These are phyloP conservation scores for Amphipyra tragopoginis DNA, from an alignment of 2,888 invertebrate genomes.

Conservation along the genomic window DNA sequence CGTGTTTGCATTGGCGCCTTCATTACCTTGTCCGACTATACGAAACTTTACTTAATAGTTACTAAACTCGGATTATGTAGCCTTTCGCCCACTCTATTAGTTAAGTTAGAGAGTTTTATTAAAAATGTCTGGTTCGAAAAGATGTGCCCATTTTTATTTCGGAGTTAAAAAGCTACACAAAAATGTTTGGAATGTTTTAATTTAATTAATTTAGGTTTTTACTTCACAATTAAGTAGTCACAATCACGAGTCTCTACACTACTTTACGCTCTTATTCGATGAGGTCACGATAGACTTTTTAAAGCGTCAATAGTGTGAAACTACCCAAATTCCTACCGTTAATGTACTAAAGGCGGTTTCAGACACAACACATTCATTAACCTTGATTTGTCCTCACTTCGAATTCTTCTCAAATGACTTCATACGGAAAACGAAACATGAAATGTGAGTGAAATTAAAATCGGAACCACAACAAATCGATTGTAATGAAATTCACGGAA, in stretches of 20 bases:
- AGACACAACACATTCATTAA: conserved; percentile 8
- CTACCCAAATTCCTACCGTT: no score
- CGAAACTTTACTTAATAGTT: conserved; percentile 43
- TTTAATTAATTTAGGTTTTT: no score
- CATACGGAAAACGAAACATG: conserved; percentile 18
- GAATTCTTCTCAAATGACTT: conserved; percentile 12
- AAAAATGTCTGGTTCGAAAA: not conserved
- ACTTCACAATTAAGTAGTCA: no score
- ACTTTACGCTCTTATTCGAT: no score
- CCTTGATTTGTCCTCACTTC: conserved; percentile 3
- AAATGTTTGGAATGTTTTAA: no score
- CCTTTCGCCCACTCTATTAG: conserved; percentile 20
- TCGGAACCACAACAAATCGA: conserved; percentile 43
- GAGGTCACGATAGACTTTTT: no score
- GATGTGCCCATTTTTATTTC: not conserved
- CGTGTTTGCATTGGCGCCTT: conserved; percentile 52
- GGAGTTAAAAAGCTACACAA: no score
- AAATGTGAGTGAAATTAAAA: conserved; percentile 34
- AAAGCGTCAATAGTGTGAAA: no score
- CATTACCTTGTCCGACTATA: conserved; percentile 46
- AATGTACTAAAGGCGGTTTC: not conserved
- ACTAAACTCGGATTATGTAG: conserved; percentile 24
- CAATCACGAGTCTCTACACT: no score
- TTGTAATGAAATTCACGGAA: conserved; percentile 34
- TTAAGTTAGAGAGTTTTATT: conserved; percentile 10